Evolutionary conservation across 2,888 invertebrate genomes (phyloP).

Genomic region (Aspidiotus destructor): DNA sequence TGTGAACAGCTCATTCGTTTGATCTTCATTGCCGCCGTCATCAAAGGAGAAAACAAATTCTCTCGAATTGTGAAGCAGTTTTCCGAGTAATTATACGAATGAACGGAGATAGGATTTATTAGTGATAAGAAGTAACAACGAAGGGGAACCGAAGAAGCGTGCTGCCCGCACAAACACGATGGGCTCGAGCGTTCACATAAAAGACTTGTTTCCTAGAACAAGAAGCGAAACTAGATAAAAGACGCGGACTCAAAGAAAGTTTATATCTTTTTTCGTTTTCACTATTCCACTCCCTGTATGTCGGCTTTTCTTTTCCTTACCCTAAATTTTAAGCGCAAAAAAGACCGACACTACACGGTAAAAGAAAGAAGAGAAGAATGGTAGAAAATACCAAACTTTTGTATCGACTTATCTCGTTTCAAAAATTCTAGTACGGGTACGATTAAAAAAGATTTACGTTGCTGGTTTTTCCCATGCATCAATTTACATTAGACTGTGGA

Average conservation of each 20-base stretch:
- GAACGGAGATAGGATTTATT: neutral
- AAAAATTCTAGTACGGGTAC: constrained; percentile 19
- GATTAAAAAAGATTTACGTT: constrained; percentile 17
- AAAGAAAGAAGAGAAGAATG: neutral
- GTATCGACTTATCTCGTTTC: neutral
- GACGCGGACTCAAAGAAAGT: neutral
- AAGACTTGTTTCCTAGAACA: no score
- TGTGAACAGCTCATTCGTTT: neutral
- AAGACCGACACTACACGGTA: neutral
- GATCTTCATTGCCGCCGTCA: neutral
- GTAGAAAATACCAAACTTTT: neutral
- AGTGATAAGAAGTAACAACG: neutral
- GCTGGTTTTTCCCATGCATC: neutral
- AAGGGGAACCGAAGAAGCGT: neutral
- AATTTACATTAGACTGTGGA: constrained; percentile 1
- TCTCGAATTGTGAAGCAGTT: no score
- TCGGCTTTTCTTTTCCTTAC: no score
- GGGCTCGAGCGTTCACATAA: no score
- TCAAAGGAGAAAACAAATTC: neutral
- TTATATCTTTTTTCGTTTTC: neutral
- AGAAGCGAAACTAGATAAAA: neutral
- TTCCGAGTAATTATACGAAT: neutral
- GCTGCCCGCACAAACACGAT: neutral
- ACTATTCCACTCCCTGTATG: no score
- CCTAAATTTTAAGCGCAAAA: neutral